Evolutionary conservation across 2,113 vertebrate species (phyloP), one percentile per base, ranked within the genome.

Genomic region (Salvelinus sp.): DNA sequence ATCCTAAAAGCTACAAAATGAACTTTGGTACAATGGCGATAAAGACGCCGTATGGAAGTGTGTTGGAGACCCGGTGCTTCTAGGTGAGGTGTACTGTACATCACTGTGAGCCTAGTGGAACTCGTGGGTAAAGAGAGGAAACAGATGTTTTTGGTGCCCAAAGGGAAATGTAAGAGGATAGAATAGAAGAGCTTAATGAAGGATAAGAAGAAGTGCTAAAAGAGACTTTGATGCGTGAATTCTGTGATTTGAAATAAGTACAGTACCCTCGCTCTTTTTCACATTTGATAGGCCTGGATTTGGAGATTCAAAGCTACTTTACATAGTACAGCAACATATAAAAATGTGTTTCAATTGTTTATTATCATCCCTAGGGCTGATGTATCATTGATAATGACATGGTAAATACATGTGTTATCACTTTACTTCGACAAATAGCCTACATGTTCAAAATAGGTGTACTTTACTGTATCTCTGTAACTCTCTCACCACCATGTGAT

Each of bases 71-170:
- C 57, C 81, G 74, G 16, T 28, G 28, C 25, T 81, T 80, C 33
- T 82, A 74, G 70, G 64, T 67, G 70, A 20, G 10, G 70, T 22
- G 47, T 54, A 23, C 22, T 68, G 69, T 75, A 79, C 76, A 84
- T 84, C 70, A 75, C 70, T 64, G 66, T 76, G 68, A 63, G 84
- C 83, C 89, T 78, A 60, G 38, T 76, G 86, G 86, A 83, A 88
- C 79, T 22, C 38, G 3, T 10, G 76, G 44, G 74, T 80, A 81
- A 81, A 84, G 80, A 87, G 73, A 88, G 75, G 77, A 87, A 90
- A 87, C 90, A 92, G 90, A 91, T 92, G 89, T 86, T 90, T 76
- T 68, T 73, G 23, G 13, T 62, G 60, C 82, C 88, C 81, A 77
- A 27, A 79, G 82, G 89, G 79, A 82, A 54, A 69, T 64, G 70